Percentiles rank a stretch among this genome's conserved stretches.
phyloP scores from a whole-genome alignment of 2,113 vertebrate species.

The Corydoras maculifer region DNA sequence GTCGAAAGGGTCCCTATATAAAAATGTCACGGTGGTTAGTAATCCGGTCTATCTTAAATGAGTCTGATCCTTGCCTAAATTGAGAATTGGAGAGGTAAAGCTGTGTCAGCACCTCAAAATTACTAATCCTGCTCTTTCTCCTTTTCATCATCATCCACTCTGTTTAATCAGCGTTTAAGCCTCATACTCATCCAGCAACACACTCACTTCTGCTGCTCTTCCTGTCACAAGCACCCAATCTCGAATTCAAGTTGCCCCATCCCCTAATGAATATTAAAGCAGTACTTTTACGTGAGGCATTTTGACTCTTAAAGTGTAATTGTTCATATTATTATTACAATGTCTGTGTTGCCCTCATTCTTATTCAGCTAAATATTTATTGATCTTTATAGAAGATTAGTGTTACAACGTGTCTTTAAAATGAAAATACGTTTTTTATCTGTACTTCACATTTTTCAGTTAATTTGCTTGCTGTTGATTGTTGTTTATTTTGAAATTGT shows the following conservation, averaged over 20 bases:
- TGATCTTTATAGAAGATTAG: no score
- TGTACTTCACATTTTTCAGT: no score
- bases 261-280: background rate
- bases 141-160: slow-evolving; percentile 56
- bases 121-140: slow-evolving; percentile 65
- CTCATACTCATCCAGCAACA: slow-evolving; percentile 50
- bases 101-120: slow-evolving; percentile 72
- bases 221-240: slow-evolving; percentile 36
- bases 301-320: background rate
- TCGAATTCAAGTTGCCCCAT: slow-evolving; percentile 31
- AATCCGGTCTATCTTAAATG: slow-evolving; percentile 66
- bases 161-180: slow-evolving; percentile 69
- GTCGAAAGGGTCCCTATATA: slow-evolving; percentile 57
- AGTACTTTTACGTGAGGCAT: background rate
- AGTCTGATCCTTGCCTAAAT: slow-evolving; percentile 69
- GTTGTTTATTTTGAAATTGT: no score
- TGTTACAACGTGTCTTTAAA: no score
- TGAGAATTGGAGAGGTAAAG: slow-evolving; percentile 66
- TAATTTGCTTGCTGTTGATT: no score
- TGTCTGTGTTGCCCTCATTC: background rate
- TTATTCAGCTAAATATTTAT: no score
- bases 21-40: slow-evolving; percentile 64
- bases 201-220: slow-evolving; percentile 25
- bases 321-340: background rate
- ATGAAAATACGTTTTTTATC: background rate